Evolutionary conservation across 2,888 invertebrate species (phyloP), one percentile per base, ranked within the genome.

Genomic region (Criorhina ranunculi): DNA sequence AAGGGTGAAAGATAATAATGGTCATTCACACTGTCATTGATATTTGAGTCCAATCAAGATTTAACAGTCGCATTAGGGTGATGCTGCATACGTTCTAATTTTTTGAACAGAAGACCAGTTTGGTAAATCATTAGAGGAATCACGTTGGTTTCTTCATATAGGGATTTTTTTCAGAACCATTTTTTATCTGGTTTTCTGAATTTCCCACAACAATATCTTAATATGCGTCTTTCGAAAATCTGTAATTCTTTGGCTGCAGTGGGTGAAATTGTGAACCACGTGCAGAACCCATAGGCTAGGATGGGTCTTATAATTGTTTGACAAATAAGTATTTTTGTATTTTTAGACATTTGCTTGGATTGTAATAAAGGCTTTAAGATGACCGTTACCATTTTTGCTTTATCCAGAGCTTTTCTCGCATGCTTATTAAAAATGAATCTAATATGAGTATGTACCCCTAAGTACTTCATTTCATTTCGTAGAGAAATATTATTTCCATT

Each of bases 201-300:
- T n/a, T n/a, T n/a, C n/a, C n/a, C n/a, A n/a, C n/a, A n/a, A n/a
- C n/a, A n/a, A n/a, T n/a, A n/a, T n/a, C 70, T 70, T 11, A 59
- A 42, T 9, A 72, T 12, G 11, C 35, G 59, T 33, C 72, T 72
- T 12, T 72, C 72, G 15, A 70, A 70, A 6, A 15, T 51, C 37
- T 72, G 9, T 1, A 62, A 1, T 9, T 62, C 51, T 17, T 53
- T 42, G 6, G 53, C 62, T 12, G 33, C 19, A 4, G 73, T 64
- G 19, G 64, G 44, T 9, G 60, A 75, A 7, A 64, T 75, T n/a
- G 73, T 55, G n/a, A 64, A 35, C 44, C 55, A 75, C 0, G 33
- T 1, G 5, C 15, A 11, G 19, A 75, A 75, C n/a, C 24, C 64
- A 15, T 64, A 64, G 0, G 46, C 15, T 5, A 59, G 4, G 1